Percentiles rank a stretch among this genome's conserved stretches.
Conservation (phyloP, 2,113 vertebrate genomes). For the Atherinomorus stipes region DNA sequence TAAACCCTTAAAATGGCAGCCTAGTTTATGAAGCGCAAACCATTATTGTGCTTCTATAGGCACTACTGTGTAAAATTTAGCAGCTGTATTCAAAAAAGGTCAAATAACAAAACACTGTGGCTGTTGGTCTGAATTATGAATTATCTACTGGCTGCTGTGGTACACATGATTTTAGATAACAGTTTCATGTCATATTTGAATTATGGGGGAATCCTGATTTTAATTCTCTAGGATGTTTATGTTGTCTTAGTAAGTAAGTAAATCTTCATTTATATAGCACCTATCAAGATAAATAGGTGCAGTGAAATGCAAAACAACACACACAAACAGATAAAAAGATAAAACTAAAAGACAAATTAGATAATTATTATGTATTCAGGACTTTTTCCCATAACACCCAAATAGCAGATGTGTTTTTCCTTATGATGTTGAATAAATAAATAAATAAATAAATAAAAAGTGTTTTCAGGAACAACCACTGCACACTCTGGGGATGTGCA, state of each 20-base stretch:
- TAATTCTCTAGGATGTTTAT: too few relatives aligned
- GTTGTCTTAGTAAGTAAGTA: neutral
- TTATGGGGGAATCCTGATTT: neutral
- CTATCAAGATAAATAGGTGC: too few relatives aligned
- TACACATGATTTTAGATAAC: slow-evolving; percentile 23
- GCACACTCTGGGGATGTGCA: slow-evolving; percentile 49
- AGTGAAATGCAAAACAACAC: too few relatives aligned
- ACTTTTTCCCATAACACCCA: too few relatives aligned
- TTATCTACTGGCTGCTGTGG: slow-evolving; percentile 36
- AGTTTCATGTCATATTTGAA: slow-evolving; percentile 18
- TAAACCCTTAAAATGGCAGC: neutral
- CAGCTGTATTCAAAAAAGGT: slow-evolving; percentile 35
- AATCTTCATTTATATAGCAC: neutral
- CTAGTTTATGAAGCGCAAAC: neutral
- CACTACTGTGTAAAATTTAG: neutral
- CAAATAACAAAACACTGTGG: slow-evolving; percentile 23
- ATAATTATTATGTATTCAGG: too few relatives aligned
- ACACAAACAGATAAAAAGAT: too few relatives aligned
- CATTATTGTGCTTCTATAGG: neutral
- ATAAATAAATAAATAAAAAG: too few relatives aligned
- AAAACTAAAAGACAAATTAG: too few relatives aligned
- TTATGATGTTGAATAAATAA: too few relatives aligned
- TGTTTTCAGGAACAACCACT: slow-evolving; percentile 62
- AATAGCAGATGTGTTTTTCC: too few relatives aligned
- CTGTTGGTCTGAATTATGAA: slow-evolving; percentile 41